Percentiles rank a stretch among this genome's conserved stretches.
Conservation (phyloP, 2,888 invertebrate genomes). For the Melangyna quadrimaculata region DNA sequence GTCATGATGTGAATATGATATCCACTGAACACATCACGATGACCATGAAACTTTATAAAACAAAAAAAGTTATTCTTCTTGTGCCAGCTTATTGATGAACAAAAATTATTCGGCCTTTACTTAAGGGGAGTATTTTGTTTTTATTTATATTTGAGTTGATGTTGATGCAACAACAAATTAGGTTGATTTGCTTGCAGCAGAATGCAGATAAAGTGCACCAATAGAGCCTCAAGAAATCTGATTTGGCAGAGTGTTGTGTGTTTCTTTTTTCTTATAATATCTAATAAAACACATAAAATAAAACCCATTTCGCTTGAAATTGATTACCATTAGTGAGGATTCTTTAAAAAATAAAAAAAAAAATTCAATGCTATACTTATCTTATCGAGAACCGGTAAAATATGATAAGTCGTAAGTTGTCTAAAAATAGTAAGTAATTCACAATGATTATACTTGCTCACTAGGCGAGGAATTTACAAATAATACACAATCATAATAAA, state of each 20-base stretch:
- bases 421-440: not conserved
- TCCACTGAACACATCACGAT: not conserved
- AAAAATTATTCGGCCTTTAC: not conserved
- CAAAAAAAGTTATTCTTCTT: not conserved
- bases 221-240: conserved; percentile 20
- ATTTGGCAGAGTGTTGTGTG: not conserved
- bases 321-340: not conserved
- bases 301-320: not conserved
- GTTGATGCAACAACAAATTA: conserved; percentile 4
- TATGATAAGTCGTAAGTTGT: not conserved
- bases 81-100: conserved; percentile 12
- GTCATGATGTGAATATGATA: not conserved
- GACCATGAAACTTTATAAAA: conserved; percentile 3
- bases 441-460: not conserved
- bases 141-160: not conserved
- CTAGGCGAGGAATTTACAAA: not conserved
- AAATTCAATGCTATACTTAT: not conserved
- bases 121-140: not conserved
- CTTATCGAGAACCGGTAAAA: not conserved
- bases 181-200: conserved; percentile 30
- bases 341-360: not conserved
- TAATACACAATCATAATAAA: not conserved
- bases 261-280: not conserved
- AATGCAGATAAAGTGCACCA: conserved; percentile 43
- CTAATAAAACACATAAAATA: not conserved